phyloP scores from a whole-genome alignment of 1,140 invertebrate genomes.

The Tetragnatha versicolor region DNA sequence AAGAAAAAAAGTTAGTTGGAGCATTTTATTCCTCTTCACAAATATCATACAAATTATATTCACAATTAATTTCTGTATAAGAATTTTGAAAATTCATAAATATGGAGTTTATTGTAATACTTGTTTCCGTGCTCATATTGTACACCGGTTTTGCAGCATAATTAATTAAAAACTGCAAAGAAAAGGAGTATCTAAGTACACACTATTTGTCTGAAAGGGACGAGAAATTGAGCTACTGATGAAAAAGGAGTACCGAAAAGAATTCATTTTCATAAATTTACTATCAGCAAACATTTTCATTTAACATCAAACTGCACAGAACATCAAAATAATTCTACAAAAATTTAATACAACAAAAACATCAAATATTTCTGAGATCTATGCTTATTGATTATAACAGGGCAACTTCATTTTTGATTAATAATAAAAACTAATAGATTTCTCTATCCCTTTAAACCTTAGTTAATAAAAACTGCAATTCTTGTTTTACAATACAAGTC shows the following conservation, averaged over 20 bases:
- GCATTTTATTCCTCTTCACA: slow-evolving; percentile 54
- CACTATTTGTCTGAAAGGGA: not conserved
- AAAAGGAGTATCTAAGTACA: not conserved
- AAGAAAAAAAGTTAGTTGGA: slow-evolving; percentile 9
- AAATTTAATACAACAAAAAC: slow-evolving; percentile 38
- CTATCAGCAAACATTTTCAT: slow-evolving; percentile 24
- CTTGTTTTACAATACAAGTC: not conserved
- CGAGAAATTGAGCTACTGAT: not conserved
- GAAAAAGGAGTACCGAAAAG: slow-evolving; percentile 24
- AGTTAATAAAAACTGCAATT: not conserved
- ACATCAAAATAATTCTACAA: slow-evolving; percentile 28
- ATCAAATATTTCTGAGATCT: slow-evolving; percentile 24
- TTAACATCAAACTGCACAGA: slow-evolving; percentile 43
- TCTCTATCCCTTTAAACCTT: not conserved
- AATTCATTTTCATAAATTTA: slow-evolving; percentile 40
- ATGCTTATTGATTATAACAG: not conserved
- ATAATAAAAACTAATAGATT: no score
- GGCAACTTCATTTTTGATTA: not conserved
- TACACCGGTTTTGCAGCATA: slow-evolving; percentile 6
- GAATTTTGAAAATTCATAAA: slow-evolving; percentile 20
- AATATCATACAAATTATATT: slow-evolving; percentile 53
- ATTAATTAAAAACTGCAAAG: not conserved
- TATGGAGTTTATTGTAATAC: slow-evolving; percentile 9
- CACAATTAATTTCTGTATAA: slow-evolving; percentile 38
- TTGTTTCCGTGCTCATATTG: slow-evolving; percentile 15